Conservation (phyloP, 2,113 vertebrate genomes). For the Zapus hudsonius region DNA sequence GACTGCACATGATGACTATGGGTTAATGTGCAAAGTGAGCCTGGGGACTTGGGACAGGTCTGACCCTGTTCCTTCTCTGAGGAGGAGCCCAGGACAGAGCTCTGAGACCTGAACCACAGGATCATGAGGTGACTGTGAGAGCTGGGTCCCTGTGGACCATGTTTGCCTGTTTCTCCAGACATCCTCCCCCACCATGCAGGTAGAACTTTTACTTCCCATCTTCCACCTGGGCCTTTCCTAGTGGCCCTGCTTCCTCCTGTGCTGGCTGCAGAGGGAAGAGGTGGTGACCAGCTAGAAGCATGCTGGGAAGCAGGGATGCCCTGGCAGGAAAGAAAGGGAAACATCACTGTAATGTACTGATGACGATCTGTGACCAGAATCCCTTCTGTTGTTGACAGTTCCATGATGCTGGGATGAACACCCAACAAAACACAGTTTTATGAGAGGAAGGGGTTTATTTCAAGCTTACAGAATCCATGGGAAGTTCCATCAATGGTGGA, state of each 20-base stretch:
- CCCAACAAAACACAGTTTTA: too few relatives aligned
- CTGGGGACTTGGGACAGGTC: not conserved
- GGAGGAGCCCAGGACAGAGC: not conserved
- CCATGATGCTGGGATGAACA: too few relatives aligned
- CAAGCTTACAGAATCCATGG: too few relatives aligned
- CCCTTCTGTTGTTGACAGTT: too few relatives aligned
- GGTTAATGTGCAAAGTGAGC: not conserved
- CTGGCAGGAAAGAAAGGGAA: not conserved
- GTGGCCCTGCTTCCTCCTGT: not conserved
- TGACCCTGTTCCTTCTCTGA: not conserved
- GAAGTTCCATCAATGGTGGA: too few relatives aligned
- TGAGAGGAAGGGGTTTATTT: too few relatives aligned
- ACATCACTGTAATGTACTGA: accelerated
- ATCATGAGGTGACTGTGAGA: accelerated
- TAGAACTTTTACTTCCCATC: not conserved
- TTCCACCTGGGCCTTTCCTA: not conserved
- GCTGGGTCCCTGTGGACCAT: accelerated
- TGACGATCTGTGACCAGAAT: not conserved
- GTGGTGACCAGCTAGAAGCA: not conserved
- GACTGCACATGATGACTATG: too few relatives aligned
- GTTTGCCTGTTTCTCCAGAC: not conserved
- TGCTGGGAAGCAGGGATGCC: not conserved
- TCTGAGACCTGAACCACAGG: not conserved
- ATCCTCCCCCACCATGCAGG: accelerated
- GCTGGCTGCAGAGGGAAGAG: not conserved